Evolutionary conservation across 1,140 invertebrate species (phyloP), one percentile per base, ranked within the genome.

Genomic region (Trachymyrmex septentrionalis): DNA sequence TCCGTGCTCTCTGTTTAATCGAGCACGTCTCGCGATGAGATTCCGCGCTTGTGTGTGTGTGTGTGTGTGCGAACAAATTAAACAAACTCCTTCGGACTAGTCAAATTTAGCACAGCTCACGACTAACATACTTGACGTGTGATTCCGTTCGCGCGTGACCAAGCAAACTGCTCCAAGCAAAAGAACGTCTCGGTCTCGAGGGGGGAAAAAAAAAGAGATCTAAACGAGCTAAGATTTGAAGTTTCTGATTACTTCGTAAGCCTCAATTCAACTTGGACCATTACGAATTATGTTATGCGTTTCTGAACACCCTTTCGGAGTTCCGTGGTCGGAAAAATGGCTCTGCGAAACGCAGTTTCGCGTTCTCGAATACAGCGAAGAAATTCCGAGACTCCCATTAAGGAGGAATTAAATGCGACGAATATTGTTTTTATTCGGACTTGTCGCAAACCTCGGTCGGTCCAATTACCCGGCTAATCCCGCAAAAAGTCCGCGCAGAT

Each of bases 181-280:
- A 77, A 24, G 50, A 9, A 55, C 69, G 19, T 34, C 24, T 50
- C 48, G 30, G 9, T 34, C 75, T 21, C 12, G 53, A 53, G 53
- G n/a, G 12, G 21, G 21, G 9, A 57, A 76, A 85, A 72, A 86
- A 55, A 7, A n/a, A n/a, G n/a, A 27, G 44, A 44, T 21, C 53
- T 72, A 76, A 50, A 38, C 64, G 38, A 81, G 27, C 50, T 21
- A 48, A 53, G 50, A 61, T 66, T 72, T 66, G 3, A 90, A 90
- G 69, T 90, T 90, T 86, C 76, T 82, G 88, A 82, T 90, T 86
- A 89, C 87, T 82, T 76, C 19, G 85, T 90, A 86, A 90, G 87
- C 88, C 44, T 82, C 88, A 75, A 90, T 90, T 72, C 87, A 86
- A 90, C 84, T 90, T 89, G 71, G 76, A 9, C 88, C 67, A 59